These are phyloP conservation scores for Gorsachius goisagi DNA, from an alignment of 2,113 vertebrate species.

Conservation along the genomic window DNA sequence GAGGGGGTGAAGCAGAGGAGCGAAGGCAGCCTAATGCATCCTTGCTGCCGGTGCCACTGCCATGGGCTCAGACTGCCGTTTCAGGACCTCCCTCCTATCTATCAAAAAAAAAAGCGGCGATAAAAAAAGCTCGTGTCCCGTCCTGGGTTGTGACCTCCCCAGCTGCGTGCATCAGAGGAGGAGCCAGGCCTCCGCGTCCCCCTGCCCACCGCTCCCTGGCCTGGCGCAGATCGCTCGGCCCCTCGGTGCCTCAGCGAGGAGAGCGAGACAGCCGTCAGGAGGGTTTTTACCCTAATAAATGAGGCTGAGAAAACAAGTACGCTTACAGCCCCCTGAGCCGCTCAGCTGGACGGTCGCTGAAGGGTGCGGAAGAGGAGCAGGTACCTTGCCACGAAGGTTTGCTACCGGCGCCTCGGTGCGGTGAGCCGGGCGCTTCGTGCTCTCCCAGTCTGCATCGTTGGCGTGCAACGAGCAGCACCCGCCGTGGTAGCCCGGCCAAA, in stretches of 20 bases:
- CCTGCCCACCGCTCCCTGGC: neutral
- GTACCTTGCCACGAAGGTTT: neutral
- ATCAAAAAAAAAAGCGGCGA: neutral
- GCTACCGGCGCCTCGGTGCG: accelerated
- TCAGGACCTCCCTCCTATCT: neutral
- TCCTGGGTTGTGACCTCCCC: neutral
- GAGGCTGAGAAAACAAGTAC: neutral
- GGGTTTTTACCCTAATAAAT: too few relatives aligned
- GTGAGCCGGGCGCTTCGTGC: accelerated
- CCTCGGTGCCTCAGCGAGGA: neutral
- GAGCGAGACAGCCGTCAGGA: accelerated
- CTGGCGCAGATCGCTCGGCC: neutral
- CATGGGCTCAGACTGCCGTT: neutral
- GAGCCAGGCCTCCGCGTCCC: accelerated
- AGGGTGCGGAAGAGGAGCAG: neutral
- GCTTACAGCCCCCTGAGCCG: neutral
- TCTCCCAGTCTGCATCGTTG: neutral
- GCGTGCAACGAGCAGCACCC: neutral
- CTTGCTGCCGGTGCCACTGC: neutral
- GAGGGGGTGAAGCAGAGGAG: neutral
- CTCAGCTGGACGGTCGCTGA: neutral
- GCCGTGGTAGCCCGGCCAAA: neutral
- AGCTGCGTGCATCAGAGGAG: neutral
- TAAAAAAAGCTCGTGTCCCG: neutral
- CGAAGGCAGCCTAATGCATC: neutral